These are phyloP conservation scores for Onychomys arenicola DNA, from an alignment of 2,797 vertebrate species.

Conservation along the genomic window DNA sequence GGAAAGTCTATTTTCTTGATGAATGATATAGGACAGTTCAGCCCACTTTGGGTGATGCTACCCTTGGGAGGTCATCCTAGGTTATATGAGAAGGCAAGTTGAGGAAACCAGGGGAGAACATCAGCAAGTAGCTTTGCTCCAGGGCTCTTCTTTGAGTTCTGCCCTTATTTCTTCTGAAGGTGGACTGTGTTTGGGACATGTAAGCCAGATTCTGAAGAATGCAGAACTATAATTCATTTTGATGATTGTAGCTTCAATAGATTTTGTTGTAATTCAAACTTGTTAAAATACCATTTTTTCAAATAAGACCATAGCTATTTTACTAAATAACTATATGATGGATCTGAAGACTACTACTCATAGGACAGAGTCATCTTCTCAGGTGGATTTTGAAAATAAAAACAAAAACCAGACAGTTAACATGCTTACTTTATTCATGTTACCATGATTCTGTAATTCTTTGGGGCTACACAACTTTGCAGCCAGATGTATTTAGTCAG, in stretches of 20 bases:
- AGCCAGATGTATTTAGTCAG: constrained; percentile 40
- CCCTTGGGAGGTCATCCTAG: neutral
- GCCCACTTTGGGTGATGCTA: too few species aligned
- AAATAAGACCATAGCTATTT: constrained; percentile 31
- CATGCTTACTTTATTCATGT: neutral
- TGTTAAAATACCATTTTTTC: constrained; percentile 54
- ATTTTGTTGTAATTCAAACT: constrained; percentile 48
- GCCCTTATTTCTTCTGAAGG: neutral
- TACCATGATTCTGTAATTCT: neutral
- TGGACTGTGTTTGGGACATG: too few species aligned
- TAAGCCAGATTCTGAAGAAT: neutral
- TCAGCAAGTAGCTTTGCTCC: too few species aligned
- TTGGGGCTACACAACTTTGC: neutral
- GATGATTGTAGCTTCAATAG: constrained; percentile 60
- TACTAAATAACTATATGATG: neutral
- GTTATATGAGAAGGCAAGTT: neutral
- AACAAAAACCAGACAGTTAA: neutral
- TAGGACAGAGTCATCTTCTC: neutral
- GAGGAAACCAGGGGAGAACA: neutral
- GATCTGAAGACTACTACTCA: neutral
- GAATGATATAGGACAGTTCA: neutral
- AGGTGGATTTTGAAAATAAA: neutral
- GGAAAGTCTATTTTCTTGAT: neutral
- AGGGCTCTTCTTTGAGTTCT: neutral
- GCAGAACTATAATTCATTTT: constrained; percentile 15